Percentiles rank a stretch among this genome's conserved stretches.
phyloP scores from a whole-genome alignment of 2,797 vertebrate genomes.

The Manis pentadactyla region DNA sequence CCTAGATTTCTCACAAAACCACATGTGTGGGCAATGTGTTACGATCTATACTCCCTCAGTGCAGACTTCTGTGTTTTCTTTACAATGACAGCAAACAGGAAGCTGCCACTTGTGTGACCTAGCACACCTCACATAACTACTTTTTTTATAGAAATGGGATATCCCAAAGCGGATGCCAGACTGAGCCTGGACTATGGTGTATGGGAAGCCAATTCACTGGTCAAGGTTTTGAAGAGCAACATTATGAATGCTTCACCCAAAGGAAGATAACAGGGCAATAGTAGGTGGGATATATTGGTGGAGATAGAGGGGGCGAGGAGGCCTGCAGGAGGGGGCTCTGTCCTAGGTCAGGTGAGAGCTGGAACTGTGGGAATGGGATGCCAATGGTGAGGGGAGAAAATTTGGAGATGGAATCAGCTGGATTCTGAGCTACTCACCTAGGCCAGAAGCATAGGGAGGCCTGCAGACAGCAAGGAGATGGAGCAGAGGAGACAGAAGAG shows the following conservation, averaged over 20 bases:
- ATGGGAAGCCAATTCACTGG: too few species aligned
- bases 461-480: background rate
- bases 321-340: background rate
- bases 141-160: background rate
- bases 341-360: background rate
- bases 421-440: background rate
- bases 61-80: background rate
- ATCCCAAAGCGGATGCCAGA: background rate
- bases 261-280: background rate
- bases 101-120: background rate
- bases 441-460: background rate
- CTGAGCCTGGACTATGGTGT: background rate
- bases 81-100: background rate
- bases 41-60: background rate
- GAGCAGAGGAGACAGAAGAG: background rate
- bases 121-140: background rate
- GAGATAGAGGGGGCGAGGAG: rapidly evolving
- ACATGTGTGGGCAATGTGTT: rapidly evolving
- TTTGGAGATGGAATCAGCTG: too few species aligned
- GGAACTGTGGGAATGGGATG: too few species aligned
- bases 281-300: rapidly evolving
- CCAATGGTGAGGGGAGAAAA: too few species aligned
- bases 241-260: background rate
- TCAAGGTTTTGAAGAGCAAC: background rate
- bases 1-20: background rate